A percentile compares a stretch with the other conserved stretches of the same genome.
These are phyloP conservation scores for Callyntrura sp. DNA, from an alignment of 2,888 invertebrate species.

Conservation along the genomic window DNA sequence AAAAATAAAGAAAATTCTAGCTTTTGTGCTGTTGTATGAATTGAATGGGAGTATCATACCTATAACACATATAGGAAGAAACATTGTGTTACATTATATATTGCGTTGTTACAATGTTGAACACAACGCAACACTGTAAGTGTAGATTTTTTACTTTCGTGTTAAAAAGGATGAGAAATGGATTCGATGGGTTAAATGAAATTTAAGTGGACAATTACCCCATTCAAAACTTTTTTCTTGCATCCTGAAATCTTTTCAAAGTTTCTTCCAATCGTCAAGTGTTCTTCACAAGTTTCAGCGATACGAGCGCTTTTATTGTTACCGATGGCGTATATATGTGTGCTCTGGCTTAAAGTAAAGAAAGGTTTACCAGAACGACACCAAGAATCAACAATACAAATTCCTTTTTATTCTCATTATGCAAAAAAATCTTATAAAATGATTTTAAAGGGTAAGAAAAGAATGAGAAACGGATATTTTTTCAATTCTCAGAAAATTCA, in stretches of 20 bases:
- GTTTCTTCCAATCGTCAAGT: conserved; percentile 8
- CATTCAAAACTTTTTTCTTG: conserved; percentile 13
- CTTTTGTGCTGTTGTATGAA: neutral
- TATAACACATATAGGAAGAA: neutral
- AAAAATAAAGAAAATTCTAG: conserved; percentile 14
- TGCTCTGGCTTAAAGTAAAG: neutral
- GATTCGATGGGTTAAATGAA: conserved; percentile 34
- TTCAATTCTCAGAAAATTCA: conserved; percentile 68
- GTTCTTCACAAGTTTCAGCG: conserved; percentile 29
- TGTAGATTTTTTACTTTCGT: neutral
- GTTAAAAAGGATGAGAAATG: neutral
- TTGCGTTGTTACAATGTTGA: too few species aligned
- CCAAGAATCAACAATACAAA: conserved; percentile 41
- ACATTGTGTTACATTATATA: conserved; percentile 13
- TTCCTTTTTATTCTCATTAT: conserved; percentile 33
- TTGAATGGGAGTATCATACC: neutral
- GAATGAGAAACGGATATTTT: conserved; percentile 71
- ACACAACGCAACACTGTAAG: neutral
- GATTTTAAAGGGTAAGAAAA: conserved; percentile 24
- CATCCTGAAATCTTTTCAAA: conserved; percentile 22
- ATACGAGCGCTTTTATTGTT: conserved; percentile 20
- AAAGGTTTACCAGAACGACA: neutral
- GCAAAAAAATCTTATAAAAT: conserved; percentile 38
- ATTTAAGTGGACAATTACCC: conserved; percentile 70
- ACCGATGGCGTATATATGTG: too few species aligned